phyloP scores from a whole-genome alignment of 2,888 invertebrate genomes.

The Oligia strigilis region DNA sequence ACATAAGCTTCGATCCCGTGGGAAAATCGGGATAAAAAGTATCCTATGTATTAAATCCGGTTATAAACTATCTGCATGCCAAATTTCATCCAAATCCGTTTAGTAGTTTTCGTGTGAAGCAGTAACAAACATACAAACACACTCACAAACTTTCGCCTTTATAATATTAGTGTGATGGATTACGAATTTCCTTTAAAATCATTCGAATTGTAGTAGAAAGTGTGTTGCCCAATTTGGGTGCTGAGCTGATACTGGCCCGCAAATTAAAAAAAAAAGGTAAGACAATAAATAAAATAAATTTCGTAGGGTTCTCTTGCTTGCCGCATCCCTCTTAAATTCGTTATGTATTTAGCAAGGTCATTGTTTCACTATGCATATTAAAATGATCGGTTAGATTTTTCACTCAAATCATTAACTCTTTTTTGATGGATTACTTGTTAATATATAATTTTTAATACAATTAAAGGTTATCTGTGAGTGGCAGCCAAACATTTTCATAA shows the following conservation, averaged over 20 bases:
- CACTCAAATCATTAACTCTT: background rate
- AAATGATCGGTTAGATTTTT: slow-evolving; percentile 5
- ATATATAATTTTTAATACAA: slow-evolving; percentile 36
- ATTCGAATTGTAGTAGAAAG: too few relatives aligned
- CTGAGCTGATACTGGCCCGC: background rate
- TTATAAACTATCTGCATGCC: too few relatives aligned
- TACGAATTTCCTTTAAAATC: too few relatives aligned
- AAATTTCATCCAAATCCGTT: too few relatives aligned
- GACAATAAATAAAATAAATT: background rate
- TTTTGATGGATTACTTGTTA: slow-evolving; percentile 10
- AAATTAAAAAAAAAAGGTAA: background rate
- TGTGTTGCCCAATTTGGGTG: too few relatives aligned
- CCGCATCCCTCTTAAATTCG: background rate
- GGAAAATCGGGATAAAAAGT: too few relatives aligned
- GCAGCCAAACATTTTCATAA: background rate
- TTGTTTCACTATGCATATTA: slow-evolving; percentile 3
- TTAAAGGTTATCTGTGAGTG: background rate
- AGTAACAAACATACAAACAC: too few relatives aligned
- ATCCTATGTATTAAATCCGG: too few relatives aligned
- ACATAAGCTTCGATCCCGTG: too few relatives aligned
- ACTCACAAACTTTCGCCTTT: too few relatives aligned
- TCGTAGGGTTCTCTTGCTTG: background rate
- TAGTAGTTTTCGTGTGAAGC: too few relatives aligned
- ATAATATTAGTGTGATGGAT: too few relatives aligned
- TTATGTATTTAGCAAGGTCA: background rate